Conservation (phyloP, 2,113 vertebrate genomes). For the Tauraco erythrolophus region DNA sequence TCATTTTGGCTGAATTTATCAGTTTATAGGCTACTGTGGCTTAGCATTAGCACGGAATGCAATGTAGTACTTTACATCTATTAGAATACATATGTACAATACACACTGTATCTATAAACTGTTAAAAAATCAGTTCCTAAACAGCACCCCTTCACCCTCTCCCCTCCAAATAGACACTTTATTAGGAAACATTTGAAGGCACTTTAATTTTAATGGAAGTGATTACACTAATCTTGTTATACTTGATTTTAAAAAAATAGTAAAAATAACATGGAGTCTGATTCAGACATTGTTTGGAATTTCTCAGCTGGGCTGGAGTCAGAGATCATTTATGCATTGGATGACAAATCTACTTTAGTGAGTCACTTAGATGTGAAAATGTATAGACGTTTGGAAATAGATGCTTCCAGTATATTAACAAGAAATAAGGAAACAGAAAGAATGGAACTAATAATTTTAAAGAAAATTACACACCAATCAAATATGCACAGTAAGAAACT, state of each 20-base stretch:
- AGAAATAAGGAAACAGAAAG: not conserved
- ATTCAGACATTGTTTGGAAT: not conserved
- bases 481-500: conserved; percentile 55
- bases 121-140: conserved; percentile 18
- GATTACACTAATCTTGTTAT: not conserved
- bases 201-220: conserved; percentile 34
- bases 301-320: conserved; percentile 24
- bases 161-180: conserved; percentile 8
- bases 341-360: conserved; percentile 23
- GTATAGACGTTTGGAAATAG: not conserved
- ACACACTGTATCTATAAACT: conserved; percentile 29
- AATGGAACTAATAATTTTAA: conserved; percentile 15
- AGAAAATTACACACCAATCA: conserved; percentile 28
- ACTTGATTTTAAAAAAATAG: not conserved
- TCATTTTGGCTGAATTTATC: conserved; percentile 55
- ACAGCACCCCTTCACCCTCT: not conserved
- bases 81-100: conserved; percentile 39
- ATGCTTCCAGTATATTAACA: not conserved
- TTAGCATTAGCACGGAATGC: conserved; percentile 61
- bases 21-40: conserved; percentile 45
- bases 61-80: conserved; percentile 53
- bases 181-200: conserved; percentile 6
- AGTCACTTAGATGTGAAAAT: conserved; percentile 19
- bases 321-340: not conserved
- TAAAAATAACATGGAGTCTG: not conserved